phyloP scores from a whole-genome alignment of 2,888 invertebrate genomes.

The Lypha dubia region DNA sequence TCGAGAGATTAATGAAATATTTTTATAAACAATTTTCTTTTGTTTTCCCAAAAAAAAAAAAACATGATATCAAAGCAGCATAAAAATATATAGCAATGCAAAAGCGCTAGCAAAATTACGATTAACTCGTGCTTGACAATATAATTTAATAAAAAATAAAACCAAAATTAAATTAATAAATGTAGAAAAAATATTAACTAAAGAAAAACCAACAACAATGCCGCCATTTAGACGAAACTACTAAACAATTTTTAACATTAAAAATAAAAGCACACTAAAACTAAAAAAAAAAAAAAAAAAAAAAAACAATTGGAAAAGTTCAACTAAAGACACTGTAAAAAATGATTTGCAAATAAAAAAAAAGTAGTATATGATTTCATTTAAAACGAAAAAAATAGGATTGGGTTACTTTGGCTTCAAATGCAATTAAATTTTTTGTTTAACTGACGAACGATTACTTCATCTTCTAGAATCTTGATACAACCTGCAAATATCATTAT shows the following conservation, averaged over 20 bases:
- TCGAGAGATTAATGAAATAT: slow-evolving; percentile 2
- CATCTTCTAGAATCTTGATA: too few relatives aligned
- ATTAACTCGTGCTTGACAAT: slow-evolving; percentile 81
- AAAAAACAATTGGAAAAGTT: neutral
- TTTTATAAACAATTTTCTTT: slow-evolving; percentile 8
- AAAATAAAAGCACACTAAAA: slow-evolving; percentile 30
- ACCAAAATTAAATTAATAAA: slow-evolving; percentile 69
- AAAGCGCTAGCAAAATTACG: slow-evolving; percentile 53
- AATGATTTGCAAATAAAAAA: neutral
- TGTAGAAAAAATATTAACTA: slow-evolving; percentile 47
- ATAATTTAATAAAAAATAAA: slow-evolving; percentile 78
- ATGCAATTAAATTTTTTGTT: too few relatives aligned
- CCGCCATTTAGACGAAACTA: slow-evolving; percentile 47
- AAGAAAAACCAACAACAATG: slow-evolving; percentile 22
- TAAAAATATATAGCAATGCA: slow-evolving; percentile 45
- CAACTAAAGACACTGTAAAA: neutral
- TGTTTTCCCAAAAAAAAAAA: slow-evolving; percentile 6
- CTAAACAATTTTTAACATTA: slow-evolving; percentile 14
- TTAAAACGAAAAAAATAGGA: too few relatives aligned
- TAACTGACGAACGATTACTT: too few relatives aligned
- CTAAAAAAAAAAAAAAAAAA: too few relatives aligned
- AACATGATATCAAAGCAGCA: slow-evolving; percentile 13
- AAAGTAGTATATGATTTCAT: too few relatives aligned
- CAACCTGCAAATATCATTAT: too few relatives aligned
- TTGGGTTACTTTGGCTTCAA: neutral